A percentile compares a stretch with the other conserved stretches of the same genome.
Conservation (phyloP, 92 coral and sea anemone species). For the Porites cylindrica region DNA sequence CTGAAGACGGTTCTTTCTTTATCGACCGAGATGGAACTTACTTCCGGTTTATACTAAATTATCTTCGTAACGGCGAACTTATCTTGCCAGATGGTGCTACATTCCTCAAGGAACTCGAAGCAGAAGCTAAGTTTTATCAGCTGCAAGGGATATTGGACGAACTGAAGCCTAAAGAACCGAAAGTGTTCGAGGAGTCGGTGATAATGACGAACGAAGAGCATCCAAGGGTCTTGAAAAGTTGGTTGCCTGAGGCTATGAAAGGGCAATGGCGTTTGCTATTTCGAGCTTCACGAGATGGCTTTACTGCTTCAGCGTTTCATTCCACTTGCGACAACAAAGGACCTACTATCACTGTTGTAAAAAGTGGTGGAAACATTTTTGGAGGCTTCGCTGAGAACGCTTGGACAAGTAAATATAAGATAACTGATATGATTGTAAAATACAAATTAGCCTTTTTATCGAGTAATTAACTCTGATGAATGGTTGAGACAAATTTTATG, state of each 20-base stretch:
- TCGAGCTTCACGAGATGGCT: constrained; percentile 59
- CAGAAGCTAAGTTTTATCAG: constrained; percentile 81
- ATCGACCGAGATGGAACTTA: constrained; percentile 36
- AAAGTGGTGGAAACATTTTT: constrained; percentile 50
- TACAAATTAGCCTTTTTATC: too few species aligned
- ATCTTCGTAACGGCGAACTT: constrained; percentile 15
- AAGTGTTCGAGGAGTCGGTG: neutral
- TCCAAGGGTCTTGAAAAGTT: neutral
- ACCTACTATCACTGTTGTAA: constrained; percentile 49
- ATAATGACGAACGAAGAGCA: constrained; percentile 11
- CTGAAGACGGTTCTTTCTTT: constrained; percentile 26
- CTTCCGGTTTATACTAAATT: constrained; percentile 31
- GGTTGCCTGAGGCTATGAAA: constrained; percentile 2
- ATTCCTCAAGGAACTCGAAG: constrained; percentile 50
- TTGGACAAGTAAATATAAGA: constrained; percentile 44
- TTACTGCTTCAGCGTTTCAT: constrained; percentile 27
- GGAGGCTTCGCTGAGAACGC: constrained; percentile 50
- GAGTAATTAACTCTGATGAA: too few species aligned
- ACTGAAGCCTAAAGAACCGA: neutral
- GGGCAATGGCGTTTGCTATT: constrained; percentile 6
- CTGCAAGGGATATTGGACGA: constrained; percentile 38
- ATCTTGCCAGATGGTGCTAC: constrained; percentile 15
- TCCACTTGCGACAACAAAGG: constrained; percentile 52
- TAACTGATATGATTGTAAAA: neutral
- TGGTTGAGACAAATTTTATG: too few species aligned